Base-by-base conservation (phyloP, 1,140 invertebrate genomes). In the Anoplophora glabripennis region DNA sequence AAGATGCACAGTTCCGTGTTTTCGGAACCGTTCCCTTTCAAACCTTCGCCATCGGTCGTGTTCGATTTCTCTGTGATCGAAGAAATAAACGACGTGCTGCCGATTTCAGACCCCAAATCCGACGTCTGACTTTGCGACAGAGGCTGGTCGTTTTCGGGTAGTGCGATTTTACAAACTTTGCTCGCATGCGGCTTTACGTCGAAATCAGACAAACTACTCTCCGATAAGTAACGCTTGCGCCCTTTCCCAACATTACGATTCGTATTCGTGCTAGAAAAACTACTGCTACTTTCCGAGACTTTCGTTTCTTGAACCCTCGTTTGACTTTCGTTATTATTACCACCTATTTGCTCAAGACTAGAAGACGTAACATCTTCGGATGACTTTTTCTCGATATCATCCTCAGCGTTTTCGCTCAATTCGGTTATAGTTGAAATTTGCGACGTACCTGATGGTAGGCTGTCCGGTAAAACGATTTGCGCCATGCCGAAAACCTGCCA, bases 1-100 rank as follows among this genome's bases (percentile, higher is more conserved):
- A 83, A 76, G 15, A 84, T 79, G 70, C 86, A 88, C 66, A 78
- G 62, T 56, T 81, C 79, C 38, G 49, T 33, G 7, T 58, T 66
- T 3, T 49, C 53, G 41, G 58, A 60, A 9, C n/a, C n/a, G n/a
- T n/a, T n/a, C n/a, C n/a, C n/a, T n/a, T n/a, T n/a, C n/a, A n/a
- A n/a, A n/a, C n/a, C n/a, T n/a, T 55, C 52, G 12, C 14, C 41
- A 10, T 48, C 46, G 0, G 41, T 33, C 18, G 36, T 51, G 15
- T 44, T 62, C 34, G 42, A 42, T 18, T 42, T 49, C 33, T 53
- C 55, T 3, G 12, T 35, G 28, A 42, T 38, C 7, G 45, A 44
- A 9, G 38, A 36, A 41, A 45, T 48, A 33, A 45, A 57, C 33
- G 53, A 58, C 18, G 37, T 46, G 5, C 53, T 58, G 18, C 46